Evolutionary conservation across 2,888 invertebrate species (phyloP), one percentile per base, ranked within the genome.

Genomic region (Hypomecis punctinalis): DNA sequence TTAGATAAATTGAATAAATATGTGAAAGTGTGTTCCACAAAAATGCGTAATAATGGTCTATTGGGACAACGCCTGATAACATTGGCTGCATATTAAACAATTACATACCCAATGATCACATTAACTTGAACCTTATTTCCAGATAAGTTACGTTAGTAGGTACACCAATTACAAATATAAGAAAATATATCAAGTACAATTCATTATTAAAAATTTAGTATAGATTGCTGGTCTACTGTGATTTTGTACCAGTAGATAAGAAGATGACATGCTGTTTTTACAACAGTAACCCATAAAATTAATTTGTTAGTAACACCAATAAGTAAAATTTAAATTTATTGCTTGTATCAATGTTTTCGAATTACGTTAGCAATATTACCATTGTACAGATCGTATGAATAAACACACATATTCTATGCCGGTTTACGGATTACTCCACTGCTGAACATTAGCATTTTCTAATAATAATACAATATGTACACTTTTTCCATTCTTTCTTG

Each of bases 301-400:
- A 60, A 53, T n/a, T 42, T 56, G 58, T 63, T 63, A 63, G 63
- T 60, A 51, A 48, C 53, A 43, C 33, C 45, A 43, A 60, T 58
- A 10, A 9, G 9, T 37, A 36, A 42, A 7, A 37, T 35, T 35
- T 5, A 47, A 3, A 39, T 39, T 1, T 23, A 23, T 23, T 23
- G 23, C 23, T 23, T 23, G 23, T 23, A 23, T 23, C 23, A 23
- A 23, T 2, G 23, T 23, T 23, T 8, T 1, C 39, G 5, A 39
- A 39, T 8, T 39, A 39, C 39, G 9, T 39, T 5, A 8, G 40
- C 7, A 40, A 40, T 10, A 40, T 10, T 8, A 8, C 40, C 10
- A 40, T 40, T 9, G 10, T 9, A 6, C 10, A 9, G 40, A 9
- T 4, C 6, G 8, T 40, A 40, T 8, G 40, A 40, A 9, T 9